Evolutionary conservation across 2,888 invertebrate genomes (phyloP), one percentile per base, ranked within the genome.

Genomic region (Conchocele bisecta): DNA sequence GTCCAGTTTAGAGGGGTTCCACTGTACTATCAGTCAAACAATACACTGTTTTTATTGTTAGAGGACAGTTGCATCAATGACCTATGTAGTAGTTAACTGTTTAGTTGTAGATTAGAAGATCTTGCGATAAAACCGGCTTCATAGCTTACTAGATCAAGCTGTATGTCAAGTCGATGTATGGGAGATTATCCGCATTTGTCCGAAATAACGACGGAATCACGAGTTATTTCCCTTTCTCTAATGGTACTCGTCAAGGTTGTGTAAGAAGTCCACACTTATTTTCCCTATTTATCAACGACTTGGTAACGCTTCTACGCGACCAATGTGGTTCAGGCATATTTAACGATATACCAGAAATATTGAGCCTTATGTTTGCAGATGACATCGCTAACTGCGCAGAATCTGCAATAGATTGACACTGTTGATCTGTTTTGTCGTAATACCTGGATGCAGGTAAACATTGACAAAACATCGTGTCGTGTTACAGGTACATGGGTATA

Each of bases 301-400:
- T 58, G 41, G 28, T 31, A 20, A 29, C 58, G 29, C 35, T 58
- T 24, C 31, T 58, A 5, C 7, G 44, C 11, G 44, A 58, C 17
- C 29, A 31, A 15, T 58, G 58, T 17, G 7, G 28, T 31, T 9
- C 5, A 33, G 58, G 46, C 9, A 58, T 58, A 13, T 29, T 29
- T 31, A 31, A 28, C 11, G 7, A 58, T 29, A 37, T 57, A 5
- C 44, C 57, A 42, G 57, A 57, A 15, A 11, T 57, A 29, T 42
- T 57, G 11, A 44, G 57, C 20, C n/a, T 57, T 20, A 41, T 57
- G 41, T 57, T 57, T 29, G 57, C 57, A 29, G 35, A 53, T 35
- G 57, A 57, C 20, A 44, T 57, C 22, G 42, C 44, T n/a, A 28
- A 44, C 44, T 57, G 57, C 37, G 60, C 48, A 3, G 60, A 60